Evolutionary conservation across 2,888 invertebrate species (phyloP).

Genomic region (Sarcophaga carnaria): DNA sequence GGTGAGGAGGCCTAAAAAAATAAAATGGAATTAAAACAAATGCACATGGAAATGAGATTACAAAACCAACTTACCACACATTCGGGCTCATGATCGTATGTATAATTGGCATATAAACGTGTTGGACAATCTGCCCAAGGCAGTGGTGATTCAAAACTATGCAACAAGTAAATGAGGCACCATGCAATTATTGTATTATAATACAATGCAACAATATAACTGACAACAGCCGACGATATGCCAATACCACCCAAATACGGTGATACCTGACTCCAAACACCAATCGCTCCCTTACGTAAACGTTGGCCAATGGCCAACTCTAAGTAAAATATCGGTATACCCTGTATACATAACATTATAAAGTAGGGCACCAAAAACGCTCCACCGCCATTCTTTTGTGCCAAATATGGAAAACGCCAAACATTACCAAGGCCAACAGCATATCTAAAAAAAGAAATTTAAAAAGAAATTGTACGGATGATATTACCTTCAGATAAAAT

Average conservation of each 20-base stretch:
- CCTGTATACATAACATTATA: conserved; percentile 96
- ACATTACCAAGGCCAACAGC: conserved; percentile 97
- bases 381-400: conserved; percentile 97
- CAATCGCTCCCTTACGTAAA: conserved; percentile 95
- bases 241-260: conserved; percentile 95
- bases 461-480: not conserved
- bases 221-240: conserved; percentile 96
- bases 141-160: conserved; percentile 94
- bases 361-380: conserved; percentile 98
- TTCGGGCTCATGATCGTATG: conserved; percentile 90
- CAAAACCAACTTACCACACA: conserved; percentile 86
- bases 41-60: not conserved
- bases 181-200: conserved; percentile 99
- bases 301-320: conserved; percentile 97
- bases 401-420: conserved; percentile 97
- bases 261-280: conserved; percentile 95
- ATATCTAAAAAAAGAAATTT: conserved; percentile 82
- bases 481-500: not conserved
- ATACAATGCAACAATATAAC: conserved; percentile 97
- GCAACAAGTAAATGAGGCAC: conserved; percentile 97
- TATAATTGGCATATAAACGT: conserved; percentile 89
- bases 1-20: conserved; percentile 88
- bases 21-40: not conserved
- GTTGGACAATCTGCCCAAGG: conserved; percentile 97
- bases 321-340: conserved; percentile 97